Base-by-base conservation (phyloP, 2,797 vertebrate genomes). In the Helostoma temminkii region DNA sequence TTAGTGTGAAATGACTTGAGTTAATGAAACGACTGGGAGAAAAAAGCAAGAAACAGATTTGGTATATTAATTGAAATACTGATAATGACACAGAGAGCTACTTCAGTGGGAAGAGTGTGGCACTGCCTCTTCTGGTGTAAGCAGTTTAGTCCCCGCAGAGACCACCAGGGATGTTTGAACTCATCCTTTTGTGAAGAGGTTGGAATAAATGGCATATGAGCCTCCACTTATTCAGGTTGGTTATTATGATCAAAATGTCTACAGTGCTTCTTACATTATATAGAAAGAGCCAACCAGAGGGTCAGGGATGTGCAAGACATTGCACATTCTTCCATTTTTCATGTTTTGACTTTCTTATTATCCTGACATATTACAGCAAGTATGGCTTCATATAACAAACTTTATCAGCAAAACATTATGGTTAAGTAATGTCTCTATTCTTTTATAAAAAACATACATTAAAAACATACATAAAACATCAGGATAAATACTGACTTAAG, bases 31-130 rank as follows among this genome's bases (percentile, higher is more conserved):
- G 19, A 21, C 10, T 49, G 34, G 25, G 22, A 34, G 54, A 52
- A 47, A 49, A 22, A 22, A 43, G 49, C 45, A 24, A 26, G 53
- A 61, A 24, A 47, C 12, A 76, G 70, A 71, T 78, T 63, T 16
- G 22, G 56, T 42, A 68, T 68, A 67, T 71, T 53, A 74, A 74
- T 61, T 73, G 74, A 76, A 78, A 73, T 24, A 42, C 30, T 32
- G 47, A 79, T 74, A 74, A 69, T 49, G 41, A 32, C 42, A 45
- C 7, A 1, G 10, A 54, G 60, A 49, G 46, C 39, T 36, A 30
- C 66, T 76, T 76, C 60, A 66, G 18, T 28, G 47, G 25, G 15
- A 56, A 16, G 43, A 59, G 22, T 28, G 2, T 4, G 48, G 7
- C 60, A 3, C n/a, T 25, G 54, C 47, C 28, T 78, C 65, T 39